phyloP scores from a whole-genome alignment of 2,113 vertebrate species.

The Girardinichthys multiradiatus region DNA sequence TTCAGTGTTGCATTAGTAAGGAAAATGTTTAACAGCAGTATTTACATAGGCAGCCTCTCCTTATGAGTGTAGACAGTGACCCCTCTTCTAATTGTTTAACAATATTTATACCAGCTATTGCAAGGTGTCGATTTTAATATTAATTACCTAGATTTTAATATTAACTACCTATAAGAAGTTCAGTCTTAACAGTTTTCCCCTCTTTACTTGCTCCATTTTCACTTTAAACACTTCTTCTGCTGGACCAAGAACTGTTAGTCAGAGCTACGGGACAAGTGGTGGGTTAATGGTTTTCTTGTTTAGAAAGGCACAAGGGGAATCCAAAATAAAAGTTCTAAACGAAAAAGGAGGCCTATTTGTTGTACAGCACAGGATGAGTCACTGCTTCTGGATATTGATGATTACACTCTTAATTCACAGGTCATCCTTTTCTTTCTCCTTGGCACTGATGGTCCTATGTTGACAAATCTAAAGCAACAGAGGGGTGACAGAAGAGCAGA shows the following conservation, averaged over 20 bases:
- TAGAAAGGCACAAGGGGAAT: slow-evolving; percentile 8
- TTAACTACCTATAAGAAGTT: background rate
- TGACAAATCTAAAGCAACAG: slow-evolving; percentile 76
- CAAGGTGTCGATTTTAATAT: background rate
- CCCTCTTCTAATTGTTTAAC: slow-evolving; percentile 16
- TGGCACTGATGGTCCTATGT: slow-evolving; percentile 63
- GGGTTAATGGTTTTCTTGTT: slow-evolving; percentile 6
- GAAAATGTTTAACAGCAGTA: slow-evolving; percentile 75
- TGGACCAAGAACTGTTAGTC: background rate
- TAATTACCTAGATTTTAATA: background rate
- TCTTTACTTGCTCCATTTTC: background rate
- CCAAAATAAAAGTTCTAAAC: slow-evolving; percentile 26
- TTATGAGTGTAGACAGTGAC: slow-evolving; percentile 37
- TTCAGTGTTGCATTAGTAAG: slow-evolving; percentile 68
- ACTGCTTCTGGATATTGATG: slow-evolving; percentile 70
- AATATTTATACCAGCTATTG: background rate
- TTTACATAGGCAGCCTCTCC: slow-evolving; percentile 58
- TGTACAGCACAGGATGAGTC: slow-evolving; percentile 23
- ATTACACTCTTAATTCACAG: slow-evolving; percentile 65
- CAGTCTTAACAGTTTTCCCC: background rate
- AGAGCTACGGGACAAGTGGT: background rate
- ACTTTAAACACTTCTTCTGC: background rate
- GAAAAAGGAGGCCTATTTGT: slow-evolving; percentile 18
- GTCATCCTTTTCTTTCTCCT: slow-evolving; percentile 43
- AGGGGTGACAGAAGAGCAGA: slow-evolving; percentile 69